Evolutionary conservation across 2,797 vertebrate species (phyloP).

Genomic region (Phrynocephalus vlangalii): DNA sequence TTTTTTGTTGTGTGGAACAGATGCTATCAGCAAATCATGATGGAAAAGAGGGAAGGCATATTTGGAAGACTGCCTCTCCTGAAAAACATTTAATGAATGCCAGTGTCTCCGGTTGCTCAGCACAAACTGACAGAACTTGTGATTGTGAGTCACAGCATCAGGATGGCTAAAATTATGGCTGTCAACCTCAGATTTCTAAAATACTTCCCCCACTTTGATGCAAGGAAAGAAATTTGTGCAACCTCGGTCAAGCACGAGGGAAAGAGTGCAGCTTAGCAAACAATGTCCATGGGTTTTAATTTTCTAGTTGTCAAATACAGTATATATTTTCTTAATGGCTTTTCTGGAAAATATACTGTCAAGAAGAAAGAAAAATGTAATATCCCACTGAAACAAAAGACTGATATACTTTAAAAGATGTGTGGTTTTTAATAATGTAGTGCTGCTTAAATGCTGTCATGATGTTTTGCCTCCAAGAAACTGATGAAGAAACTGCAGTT

Average conservation of each 20-base stretch:
- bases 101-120: conserved; percentile 22
- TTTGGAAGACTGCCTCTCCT: not conserved
- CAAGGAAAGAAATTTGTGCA: not conserved
- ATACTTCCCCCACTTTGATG: not conserved
- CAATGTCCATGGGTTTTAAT: not conserved
- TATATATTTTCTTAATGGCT: conserved; percentile 21
- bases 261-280: not conserved
- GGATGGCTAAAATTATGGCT: not conserved
- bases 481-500: no score
- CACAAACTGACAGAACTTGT: not conserved
- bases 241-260: not conserved
- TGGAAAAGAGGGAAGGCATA: not conserved
- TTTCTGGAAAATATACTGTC: conserved; percentile 25
- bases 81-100: conserved; percentile 8
- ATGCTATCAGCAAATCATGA: conserved; percentile 4
- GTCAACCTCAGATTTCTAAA: not conserved
- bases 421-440: not conserved
- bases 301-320: conserved; percentile 1
- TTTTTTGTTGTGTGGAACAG: not conserved
- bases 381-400: conserved; percentile 6
- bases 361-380: not conserved
- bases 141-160: not conserved
- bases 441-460: conserved; percentile 13
- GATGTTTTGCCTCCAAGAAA: conserved; percentile 22
- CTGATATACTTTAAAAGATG: not conserved